Conservation (phyloP, 2,888 invertebrate species). For the Tenthredo notha region DNA sequence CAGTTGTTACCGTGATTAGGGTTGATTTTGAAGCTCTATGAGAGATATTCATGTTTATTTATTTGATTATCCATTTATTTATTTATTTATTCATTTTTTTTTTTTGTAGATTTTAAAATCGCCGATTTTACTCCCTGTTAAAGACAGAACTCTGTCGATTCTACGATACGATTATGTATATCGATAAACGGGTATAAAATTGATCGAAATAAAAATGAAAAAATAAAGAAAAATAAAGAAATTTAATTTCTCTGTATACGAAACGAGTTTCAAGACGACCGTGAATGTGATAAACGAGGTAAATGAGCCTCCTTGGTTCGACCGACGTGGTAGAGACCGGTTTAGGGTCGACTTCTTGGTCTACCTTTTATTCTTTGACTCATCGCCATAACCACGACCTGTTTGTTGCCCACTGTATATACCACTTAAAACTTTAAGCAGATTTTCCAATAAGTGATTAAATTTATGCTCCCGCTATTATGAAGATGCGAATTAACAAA, state of each 20-base stretch:
- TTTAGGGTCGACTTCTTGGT: slow-evolving; percentile 28
- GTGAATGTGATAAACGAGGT: slow-evolving; percentile 49
- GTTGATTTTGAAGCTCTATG: background rate
- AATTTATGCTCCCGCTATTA: background rate
- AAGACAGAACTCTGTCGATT: too few species aligned
- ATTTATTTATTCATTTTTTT: background rate
- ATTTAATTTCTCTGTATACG: background rate
- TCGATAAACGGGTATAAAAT: too few species aligned
- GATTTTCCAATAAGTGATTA: slow-evolving; percentile 1
- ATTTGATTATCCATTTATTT: background rate
- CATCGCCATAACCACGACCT: slow-evolving; percentile 16
- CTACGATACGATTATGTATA: too few species aligned
- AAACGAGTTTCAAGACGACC: slow-evolving; percentile 42
- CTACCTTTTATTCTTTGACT: slow-evolving; percentile 34
- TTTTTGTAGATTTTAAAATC: too few species aligned
- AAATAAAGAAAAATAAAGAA: background rate
- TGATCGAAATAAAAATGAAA: background rate
- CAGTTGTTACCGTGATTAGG: background rate
- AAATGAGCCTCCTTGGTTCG: slow-evolving; percentile 27
- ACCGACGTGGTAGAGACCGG: slow-evolving; percentile 21
- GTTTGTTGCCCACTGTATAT: background rate
- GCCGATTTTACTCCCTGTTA: too few species aligned
- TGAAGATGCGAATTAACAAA: background rate
- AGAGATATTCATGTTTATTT: background rate
- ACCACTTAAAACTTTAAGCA: background rate